These are phyloP conservation scores for Ethmia dodecea DNA, from an alignment of 2,888 invertebrate genomes.

Conservation along the genomic window DNA sequence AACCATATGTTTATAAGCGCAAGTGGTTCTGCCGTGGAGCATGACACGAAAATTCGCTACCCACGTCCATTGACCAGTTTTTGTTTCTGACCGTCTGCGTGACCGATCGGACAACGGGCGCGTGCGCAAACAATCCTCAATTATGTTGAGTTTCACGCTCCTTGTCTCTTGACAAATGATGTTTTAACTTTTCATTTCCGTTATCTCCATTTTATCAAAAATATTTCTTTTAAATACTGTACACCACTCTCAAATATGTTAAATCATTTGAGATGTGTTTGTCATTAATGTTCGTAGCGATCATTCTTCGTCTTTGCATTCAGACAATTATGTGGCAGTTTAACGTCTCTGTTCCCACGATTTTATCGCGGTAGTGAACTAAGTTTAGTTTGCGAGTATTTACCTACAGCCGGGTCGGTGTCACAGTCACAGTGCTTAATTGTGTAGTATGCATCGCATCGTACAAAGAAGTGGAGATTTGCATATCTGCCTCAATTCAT, in stretches of 20 bases:
- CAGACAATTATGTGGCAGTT: slow-evolving; percentile 58
- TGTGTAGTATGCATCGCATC: neutral
- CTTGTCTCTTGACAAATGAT: slow-evolving; percentile 48
- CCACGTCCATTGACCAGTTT: slow-evolving; percentile 6
- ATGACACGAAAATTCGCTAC: neutral
- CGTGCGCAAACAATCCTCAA: slow-evolving; percentile 31
- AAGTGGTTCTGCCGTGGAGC: no score
- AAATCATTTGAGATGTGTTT: no score
- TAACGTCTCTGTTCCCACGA: slow-evolving; percentile 65
- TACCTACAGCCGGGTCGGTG: no score
- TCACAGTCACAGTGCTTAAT: no score
- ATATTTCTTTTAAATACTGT: no score
- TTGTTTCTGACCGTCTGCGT: slow-evolving; percentile 21
- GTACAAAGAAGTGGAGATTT: neutral
- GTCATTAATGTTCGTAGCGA: no score
- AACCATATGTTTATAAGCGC: no score
- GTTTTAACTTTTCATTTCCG: slow-evolving; percentile 36
- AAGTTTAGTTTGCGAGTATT: slow-evolving; percentile 43
- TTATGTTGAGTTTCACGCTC: slow-evolving; percentile 46
- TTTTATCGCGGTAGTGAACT: slow-evolving; percentile 49
- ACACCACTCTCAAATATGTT: no score
- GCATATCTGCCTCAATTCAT: no score
- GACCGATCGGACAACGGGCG: slow-evolving; percentile 37
- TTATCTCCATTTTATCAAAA: no score
- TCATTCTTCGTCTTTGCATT: slow-evolving; percentile 54